These are phyloP conservation scores for Choristoneura rosaceana DNA, from an alignment of 2,888 invertebrate species.

Conservation along the genomic window DNA sequence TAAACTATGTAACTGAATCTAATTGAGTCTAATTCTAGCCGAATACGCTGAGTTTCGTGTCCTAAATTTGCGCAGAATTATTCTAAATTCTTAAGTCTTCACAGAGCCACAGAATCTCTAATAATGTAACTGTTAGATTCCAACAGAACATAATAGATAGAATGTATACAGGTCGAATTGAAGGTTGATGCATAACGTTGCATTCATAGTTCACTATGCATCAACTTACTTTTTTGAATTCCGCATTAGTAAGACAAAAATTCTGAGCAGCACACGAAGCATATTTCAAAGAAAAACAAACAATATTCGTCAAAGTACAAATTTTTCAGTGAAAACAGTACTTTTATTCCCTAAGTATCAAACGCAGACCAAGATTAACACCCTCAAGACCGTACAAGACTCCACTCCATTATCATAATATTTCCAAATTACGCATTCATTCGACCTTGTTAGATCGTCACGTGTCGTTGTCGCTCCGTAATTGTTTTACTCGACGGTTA, in stretches of 20 bases:
- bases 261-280: too few relatives aligned
- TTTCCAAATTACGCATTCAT: slow-evolving; percentile 61
- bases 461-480: slow-evolving; percentile 41
- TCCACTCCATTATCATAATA: slow-evolving; percentile 62
- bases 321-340: background rate
- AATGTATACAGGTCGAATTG: too few relatives aligned
- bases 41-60: background rate
- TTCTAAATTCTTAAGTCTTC: background rate
- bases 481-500: slow-evolving; percentile 27
- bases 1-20: slow-evolving; percentile 33
- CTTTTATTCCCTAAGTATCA: slow-evolving; percentile 6
- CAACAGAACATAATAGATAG: too few relatives aligned
- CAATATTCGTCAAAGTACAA: background rate
- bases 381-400: slow-evolving; percentile 47
- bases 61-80: background rate
- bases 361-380: slow-evolving; percentile 12
- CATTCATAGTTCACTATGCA: too few relatives aligned
- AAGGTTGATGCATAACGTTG: too few relatives aligned
- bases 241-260: too few relatives aligned
- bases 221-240: too few relatives aligned
- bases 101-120: background rate
- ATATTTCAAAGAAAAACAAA: background rate
- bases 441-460: slow-evolving; percentile 49
- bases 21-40: slow-evolving; percentile 35
- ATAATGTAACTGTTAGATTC: background rate